Percentiles rank a stretch among this genome's conserved stretches.
Conservation (phyloP, 2,113 vertebrate genomes). For the human (Homo sapiens) region DNA sequence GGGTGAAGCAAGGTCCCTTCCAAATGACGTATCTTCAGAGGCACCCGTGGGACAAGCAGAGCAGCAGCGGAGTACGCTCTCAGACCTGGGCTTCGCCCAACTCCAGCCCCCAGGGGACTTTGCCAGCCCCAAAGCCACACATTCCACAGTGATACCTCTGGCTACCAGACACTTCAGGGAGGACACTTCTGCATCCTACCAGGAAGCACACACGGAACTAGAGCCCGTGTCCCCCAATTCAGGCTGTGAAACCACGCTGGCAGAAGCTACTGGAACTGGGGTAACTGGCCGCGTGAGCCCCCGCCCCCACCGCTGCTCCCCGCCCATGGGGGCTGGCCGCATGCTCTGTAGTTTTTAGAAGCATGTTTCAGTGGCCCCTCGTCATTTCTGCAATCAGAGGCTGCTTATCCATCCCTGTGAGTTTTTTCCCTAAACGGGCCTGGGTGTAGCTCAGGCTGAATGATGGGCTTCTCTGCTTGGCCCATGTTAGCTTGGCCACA, state of each 20-base stretch:
- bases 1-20: slow-evolving; percentile 46
- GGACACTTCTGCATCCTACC: slow-evolving; percentile 6
- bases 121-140: not conserved
- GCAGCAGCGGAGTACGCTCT: not conserved
- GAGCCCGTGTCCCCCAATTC: slow-evolving; percentile 82
- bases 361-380: slow-evolving; percentile 80
- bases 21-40: slow-evolving; percentile 52
- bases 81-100: not conserved
- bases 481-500: slow-evolving; percentile 73
- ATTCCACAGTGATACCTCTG: not conserved
- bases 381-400: slow-evolving; percentile 79
- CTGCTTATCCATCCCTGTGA: slow-evolving; percentile 82
- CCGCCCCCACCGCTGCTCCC: slow-evolving; percentile 32
- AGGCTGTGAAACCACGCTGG: slow-evolving; percentile 86
- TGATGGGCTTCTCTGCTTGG: slow-evolving; percentile 60
- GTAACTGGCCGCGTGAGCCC: slow-evolving; percentile 84
- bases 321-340: slow-evolving; percentile 75
- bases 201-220: slow-evolving; percentile 60
- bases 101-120: not conserved
- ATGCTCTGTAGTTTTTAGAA: slow-evolving; percentile 83
- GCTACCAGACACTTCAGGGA: slow-evolving; percentile 23
- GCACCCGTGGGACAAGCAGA: not conserved
- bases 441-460: slow-evolving; percentile 71
- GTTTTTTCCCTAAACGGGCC: slow-evolving; percentile 75
- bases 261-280: slow-evolving; percentile 82